Evolutionary conservation across 2,113 vertebrate genomes (phyloP).

Genomic region (Dryoscopus gambensis): DNA sequence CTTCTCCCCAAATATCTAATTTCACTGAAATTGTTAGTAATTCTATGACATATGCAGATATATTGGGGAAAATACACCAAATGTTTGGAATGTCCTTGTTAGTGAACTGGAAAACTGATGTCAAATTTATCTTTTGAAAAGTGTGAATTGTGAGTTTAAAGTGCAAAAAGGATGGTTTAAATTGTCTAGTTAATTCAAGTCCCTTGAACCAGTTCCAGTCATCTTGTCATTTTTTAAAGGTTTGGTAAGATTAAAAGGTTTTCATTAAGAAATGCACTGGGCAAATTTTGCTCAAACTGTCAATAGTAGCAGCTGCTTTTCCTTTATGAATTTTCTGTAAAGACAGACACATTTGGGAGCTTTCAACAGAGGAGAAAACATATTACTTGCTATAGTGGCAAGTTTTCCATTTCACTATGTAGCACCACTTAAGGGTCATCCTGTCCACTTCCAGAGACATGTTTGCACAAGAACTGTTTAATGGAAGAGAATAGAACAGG

Average conservation of each 20-base stretch:
- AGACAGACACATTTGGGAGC: not conserved
- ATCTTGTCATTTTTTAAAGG: conserved; percentile 3
- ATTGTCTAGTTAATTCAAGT: conserved; percentile 4
- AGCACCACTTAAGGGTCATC: not conserved
- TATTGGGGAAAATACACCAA: not conserved
- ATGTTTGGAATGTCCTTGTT: not conserved
- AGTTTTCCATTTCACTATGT: not conserved
- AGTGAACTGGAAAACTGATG: conserved; percentile 19
- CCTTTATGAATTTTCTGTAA: not conserved
- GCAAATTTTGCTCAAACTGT: not conserved
- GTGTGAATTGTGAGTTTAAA: not conserved
- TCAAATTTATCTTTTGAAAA: conserved; percentile 11
- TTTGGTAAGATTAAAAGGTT: conserved; percentile 8
- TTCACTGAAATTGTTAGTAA: conserved; percentile 6
- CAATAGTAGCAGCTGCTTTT: conserved; percentile 1
- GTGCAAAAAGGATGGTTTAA: conserved; percentile 13
- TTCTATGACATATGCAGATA: not conserved
- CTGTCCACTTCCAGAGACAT: not conserved
- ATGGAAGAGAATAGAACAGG: not conserved
- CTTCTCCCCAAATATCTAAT: not conserved
- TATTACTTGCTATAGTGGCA: not conserved
- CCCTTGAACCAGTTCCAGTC: conserved; percentile 29
- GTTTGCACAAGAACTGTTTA: not conserved
- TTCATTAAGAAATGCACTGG: not conserved
- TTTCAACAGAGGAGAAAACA: not conserved